Evolutionary conservation across 1,140 invertebrate genomes (phyloP), one percentile per base, ranked within the genome.

Genomic region (Sycophaga agraensis): DNA sequence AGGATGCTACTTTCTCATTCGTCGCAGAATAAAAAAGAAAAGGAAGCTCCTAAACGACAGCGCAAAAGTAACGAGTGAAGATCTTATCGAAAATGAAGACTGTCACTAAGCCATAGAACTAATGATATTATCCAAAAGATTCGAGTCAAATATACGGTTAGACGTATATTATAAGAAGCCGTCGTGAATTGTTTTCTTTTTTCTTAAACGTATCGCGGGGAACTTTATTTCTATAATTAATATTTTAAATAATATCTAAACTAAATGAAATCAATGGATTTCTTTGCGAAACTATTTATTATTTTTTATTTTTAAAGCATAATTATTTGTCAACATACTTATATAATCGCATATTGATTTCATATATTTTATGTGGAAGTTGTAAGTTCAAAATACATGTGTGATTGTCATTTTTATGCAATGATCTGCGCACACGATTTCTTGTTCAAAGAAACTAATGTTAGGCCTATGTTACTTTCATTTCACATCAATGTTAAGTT

Each of bases 71-170:
- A 51, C 24, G 46, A 62, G 54, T 31, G 31, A 58, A 63, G 57
- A 71, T 65, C 66, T 68, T 72, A 68, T 40, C 12, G 56, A 68
- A 69, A 70, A 69, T 71, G 70, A 75, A 75, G 73, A 75, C 73
- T 75, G 71, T 76, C 66, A 69, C 66, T 68, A 72, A 73, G 70
- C 70, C 74, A 73, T 73, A 73, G 67, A 74, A 72, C 67, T 76
- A 72, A 73, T 69, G 64, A 70, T 73, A 72, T 71, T 71, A 71
- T 62, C 59, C 48, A 55, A 63, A 63, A 65, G 49, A 54, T 65
- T 67, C 56, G 68, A 72, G 67, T 72, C 70, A 72, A 70, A n/a
- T n/a, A n/a, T n/a, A n/a, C n/a, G n/a, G n/a, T n/a, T n/a, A n/a
- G n/a, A n/a, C n/a, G n/a, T n/a, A n/a, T n/a, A n/a, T n/a, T n/a